Percentiles rank a stretch among this genome's conserved stretches.
Evolutionary conservation across 1,140 invertebrate species (phyloP).

Genomic region (Samia ricini): DNA sequence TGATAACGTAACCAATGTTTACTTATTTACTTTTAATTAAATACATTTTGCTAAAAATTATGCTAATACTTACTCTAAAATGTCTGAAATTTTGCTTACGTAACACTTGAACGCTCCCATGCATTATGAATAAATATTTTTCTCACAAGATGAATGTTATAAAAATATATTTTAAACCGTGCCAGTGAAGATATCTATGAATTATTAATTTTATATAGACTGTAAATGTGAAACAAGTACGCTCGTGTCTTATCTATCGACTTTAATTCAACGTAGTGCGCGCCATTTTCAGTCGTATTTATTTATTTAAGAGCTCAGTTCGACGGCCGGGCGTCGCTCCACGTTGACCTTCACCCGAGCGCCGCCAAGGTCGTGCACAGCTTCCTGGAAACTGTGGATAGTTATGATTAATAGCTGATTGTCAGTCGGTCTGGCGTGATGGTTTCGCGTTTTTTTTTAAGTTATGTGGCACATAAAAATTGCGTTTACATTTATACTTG

Average conservation of each 20-base stretch:
- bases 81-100: no score
- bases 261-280: not conserved
- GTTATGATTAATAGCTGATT: slow-evolving; percentile 17
- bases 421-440: not conserved
- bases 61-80: no score
- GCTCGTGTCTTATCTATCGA: slow-evolving; percentile 16
- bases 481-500: not conserved
- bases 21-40: no score
- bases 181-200: no score
- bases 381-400: slow-evolving; percentile 21
- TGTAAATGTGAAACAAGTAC: not conserved
- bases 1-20: no score
- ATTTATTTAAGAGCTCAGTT: slow-evolving; percentile 48
- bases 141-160: no score
- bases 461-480: not conserved
- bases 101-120: no score
- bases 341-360: slow-evolving; percentile 35
- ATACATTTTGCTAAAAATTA: no score
- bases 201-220: not conserved
- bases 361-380: slow-evolving; percentile 18
- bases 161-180: no score
- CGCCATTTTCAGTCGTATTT: slow-evolving; percentile 26
- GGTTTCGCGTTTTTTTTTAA: not conserved
- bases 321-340: slow-evolving; percentile 46
- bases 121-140: no score